phyloP scores from a whole-genome alignment of 1,140 invertebrate species.

The Dendrolimus punctatus region DNA sequence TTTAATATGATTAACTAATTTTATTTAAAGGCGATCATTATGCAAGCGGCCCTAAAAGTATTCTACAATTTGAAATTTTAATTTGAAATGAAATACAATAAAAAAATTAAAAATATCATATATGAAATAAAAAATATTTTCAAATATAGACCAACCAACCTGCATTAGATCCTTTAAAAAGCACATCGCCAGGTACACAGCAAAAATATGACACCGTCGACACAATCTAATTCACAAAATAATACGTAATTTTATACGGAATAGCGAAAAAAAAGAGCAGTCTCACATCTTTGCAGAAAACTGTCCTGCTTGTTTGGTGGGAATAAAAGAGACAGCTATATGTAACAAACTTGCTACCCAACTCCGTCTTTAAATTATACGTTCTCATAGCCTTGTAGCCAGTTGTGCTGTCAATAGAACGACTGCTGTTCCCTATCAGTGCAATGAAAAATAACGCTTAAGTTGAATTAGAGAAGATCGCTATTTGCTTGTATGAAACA shows the following conservation, averaged over 20 bases:
- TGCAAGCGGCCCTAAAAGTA: too few species aligned
- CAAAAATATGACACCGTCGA: slow-evolving; percentile 56
- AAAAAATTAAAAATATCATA: too few species aligned
- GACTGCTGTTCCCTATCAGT: slow-evolving; percentile 12
- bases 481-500: background rate
- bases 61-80: too few species aligned
- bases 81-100: too few species aligned
- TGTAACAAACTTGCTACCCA: slow-evolving; percentile 15
- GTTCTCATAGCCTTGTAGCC: slow-evolving; percentile 69
- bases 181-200: slow-evolving; percentile 40
- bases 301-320: slow-evolving; percentile 24
- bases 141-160: slow-evolving; percentile 21
- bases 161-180: slow-evolving; percentile 37
- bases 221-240: slow-evolving; percentile 70
- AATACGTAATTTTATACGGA: slow-evolving; percentile 65
- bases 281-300: slow-evolving; percentile 39
- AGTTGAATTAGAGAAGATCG: slow-evolving; percentile 1
- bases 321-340: slow-evolving; percentile 43
- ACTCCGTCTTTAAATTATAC: slow-evolving; percentile 70
- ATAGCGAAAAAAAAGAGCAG: slow-evolving; percentile 67
- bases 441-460: slow-evolving; percentile 18
- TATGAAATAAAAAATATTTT: too few species aligned
- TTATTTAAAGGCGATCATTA: too few species aligned
- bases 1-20: too few species aligned
- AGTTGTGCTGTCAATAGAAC: slow-evolving; percentile 19